phyloP scores from a whole-genome alignment of 2,113 vertebrate species.

The Taurulus bubalis region DNA sequence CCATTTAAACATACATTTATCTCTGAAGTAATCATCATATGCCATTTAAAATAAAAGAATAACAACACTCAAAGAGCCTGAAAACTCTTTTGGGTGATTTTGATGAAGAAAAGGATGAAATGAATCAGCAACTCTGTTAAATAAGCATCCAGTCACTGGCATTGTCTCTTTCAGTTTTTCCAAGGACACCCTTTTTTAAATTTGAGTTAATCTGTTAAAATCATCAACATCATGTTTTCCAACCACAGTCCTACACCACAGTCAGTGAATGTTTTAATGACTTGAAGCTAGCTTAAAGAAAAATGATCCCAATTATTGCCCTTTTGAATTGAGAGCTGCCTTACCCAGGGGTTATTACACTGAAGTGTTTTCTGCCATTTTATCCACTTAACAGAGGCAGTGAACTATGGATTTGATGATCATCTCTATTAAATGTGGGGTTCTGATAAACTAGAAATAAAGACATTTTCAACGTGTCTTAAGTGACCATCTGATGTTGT shows the following conservation, averaged over 20 bases:
- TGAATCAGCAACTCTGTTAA: constrained; percentile 34
- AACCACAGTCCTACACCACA: constrained; percentile 23
- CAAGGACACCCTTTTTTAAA: background rate
- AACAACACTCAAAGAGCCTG: constrained; percentile 21
- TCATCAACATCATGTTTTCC: constrained; percentile 28
- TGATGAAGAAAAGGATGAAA: constrained; percentile 20
- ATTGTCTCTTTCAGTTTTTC: constrained; percentile 31
- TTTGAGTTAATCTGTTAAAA: constrained; percentile 38
- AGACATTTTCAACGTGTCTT: constrained; percentile 16
- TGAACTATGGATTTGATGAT: constrained; percentile 46
- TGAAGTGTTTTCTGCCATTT: constrained; percentile 67
- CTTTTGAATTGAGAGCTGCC: constrained; percentile 61
- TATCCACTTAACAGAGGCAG: constrained; percentile 47
- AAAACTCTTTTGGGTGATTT: constrained; percentile 15
- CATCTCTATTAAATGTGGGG: constrained; percentile 39
- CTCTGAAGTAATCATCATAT: constrained; percentile 13
- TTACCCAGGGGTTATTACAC: constrained; percentile 68
- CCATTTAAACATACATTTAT: constrained; percentile 25
- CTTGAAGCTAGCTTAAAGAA: constrained; percentile 58
- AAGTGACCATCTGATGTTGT: constrained; percentile 8
- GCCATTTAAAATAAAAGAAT: constrained; percentile 14
- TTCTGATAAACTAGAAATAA: constrained; percentile 36
- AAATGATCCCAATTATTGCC: constrained; percentile 63
- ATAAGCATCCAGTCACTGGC: constrained; percentile 31
- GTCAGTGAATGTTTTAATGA: constrained; percentile 54